phyloP scores from a whole-genome alignment of 2,797 vertebrate genomes.

The Hippopotamyrus pictus region DNA sequence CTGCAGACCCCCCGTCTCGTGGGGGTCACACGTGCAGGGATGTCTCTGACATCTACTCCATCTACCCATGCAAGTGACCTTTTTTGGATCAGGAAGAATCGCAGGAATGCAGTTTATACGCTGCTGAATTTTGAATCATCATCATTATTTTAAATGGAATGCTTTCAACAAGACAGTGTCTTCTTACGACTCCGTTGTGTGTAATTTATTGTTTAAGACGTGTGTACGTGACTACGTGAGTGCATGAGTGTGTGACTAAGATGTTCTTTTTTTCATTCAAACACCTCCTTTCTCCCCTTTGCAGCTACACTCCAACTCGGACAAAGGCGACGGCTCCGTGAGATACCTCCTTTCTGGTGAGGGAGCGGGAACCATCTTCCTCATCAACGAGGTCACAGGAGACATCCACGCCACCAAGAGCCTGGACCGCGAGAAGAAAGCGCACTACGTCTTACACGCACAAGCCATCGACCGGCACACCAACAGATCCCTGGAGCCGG shows the following conservation, averaged over 20 bases:
- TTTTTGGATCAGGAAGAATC: neutral
- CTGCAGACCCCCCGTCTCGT: neutral
- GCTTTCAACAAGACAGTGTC: neutral
- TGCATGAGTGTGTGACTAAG: neutral
- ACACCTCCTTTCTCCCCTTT: neutral
- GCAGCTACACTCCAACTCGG: neutral
- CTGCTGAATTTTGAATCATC: neutral
- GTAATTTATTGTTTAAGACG: neutral
- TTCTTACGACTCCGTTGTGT: neutral
- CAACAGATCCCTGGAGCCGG: slow-evolving; percentile 78
- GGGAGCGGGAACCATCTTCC: slow-evolving; percentile 69
- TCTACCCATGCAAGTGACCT: neutral
- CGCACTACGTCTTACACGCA: slow-evolving; percentile 84
- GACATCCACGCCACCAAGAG: slow-evolving; percentile 85
- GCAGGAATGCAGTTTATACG: neutral
- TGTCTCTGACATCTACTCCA: neutral
- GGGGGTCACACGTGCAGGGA: neutral
- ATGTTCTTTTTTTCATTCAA: neutral
- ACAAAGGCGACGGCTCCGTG: neutral
- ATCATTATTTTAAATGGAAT: neutral
- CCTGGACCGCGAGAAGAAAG: slow-evolving; percentile 83
- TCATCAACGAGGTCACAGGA: slow-evolving; percentile 82
- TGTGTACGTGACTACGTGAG: neutral
- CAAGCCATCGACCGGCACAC: slow-evolving; percentile 78
- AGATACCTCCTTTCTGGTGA: neutral